phyloP scores from a whole-genome alignment of 2,113 vertebrate genomes.

The Xyliphius kryptos region DNA sequence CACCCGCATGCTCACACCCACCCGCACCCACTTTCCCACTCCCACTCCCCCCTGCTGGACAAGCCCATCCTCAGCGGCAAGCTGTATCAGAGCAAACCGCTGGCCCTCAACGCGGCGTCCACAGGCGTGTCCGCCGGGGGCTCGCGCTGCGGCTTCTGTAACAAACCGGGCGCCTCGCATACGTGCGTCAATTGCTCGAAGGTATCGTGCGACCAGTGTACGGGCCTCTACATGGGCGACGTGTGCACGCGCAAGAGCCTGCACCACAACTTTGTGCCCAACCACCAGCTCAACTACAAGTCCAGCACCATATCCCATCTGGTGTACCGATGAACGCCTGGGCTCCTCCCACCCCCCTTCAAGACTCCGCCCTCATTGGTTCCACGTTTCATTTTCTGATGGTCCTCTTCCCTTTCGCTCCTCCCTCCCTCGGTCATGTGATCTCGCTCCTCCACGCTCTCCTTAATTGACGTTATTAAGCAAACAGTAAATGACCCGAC shows the following conservation, averaged over 20 bases:
- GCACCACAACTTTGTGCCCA: constrained; percentile 88
- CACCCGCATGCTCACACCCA: constrained; percentile 55
- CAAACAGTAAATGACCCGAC: constrained; percentile 24
- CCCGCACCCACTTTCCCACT: constrained; percentile 63
- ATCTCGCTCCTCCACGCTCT: constrained; percentile 56
- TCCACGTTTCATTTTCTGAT: constrained; percentile 13
- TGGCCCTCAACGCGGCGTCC: constrained; percentile 52
- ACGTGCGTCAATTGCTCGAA: constrained; percentile 96
- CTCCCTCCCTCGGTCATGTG: constrained; percentile 56
- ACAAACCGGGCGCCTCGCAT: constrained; percentile 82
- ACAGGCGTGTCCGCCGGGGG: constrained; percentile 54
- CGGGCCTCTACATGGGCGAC: constrained; percentile 83
- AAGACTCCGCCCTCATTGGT: constrained; percentile 24
- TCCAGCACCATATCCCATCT: constrained; percentile 83
- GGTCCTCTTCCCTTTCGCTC: constrained; percentile 29
- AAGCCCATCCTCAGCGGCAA: constrained; percentile 66
- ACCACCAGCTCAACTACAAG: constrained; percentile 92
- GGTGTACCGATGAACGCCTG: constrained; percentile 93
- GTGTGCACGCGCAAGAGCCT: constrained; percentile 86
- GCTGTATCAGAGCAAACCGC: constrained; percentile 66
- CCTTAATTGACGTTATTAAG: constrained; percentile 42
- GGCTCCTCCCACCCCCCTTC: background rate
- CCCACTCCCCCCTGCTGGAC: constrained; percentile 77
- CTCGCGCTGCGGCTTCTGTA: constrained; percentile 90
- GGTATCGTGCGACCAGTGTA: constrained; percentile 89